A percentile compares a stretch with the other conserved stretches of the same genome.
Conservation (phyloP, 1,140 invertebrate species). For the Cotesia chilonis region DNA sequence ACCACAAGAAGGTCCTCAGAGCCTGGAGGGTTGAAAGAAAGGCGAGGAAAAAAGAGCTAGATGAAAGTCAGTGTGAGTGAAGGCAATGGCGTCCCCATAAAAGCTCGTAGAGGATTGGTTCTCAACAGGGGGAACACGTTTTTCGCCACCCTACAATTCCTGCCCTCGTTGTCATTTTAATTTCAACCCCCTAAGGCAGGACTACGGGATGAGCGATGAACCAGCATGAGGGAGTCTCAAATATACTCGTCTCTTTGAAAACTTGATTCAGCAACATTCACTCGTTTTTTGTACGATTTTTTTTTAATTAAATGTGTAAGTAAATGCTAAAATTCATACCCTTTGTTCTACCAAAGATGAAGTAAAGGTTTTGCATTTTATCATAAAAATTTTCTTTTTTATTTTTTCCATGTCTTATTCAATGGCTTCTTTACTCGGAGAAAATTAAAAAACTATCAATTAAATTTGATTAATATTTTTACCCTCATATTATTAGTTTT, state of each 20-base stretch:
- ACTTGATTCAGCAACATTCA: conserved; percentile 5
- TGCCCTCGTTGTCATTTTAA: conserved; percentile 66
- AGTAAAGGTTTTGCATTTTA: too few species aligned
- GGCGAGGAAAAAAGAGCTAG: conserved; percentile 24
- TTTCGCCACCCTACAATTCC: conserved; percentile 63
- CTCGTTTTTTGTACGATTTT: background rate
- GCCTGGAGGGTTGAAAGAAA: conserved; percentile 39
- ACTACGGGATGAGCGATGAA: conserved; percentile 37
- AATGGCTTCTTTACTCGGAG: too few species aligned
- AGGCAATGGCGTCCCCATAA: conserved; percentile 57
- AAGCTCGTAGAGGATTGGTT: conserved; percentile 59
- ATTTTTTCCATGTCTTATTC: too few species aligned
- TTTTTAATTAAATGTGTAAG: conserved; percentile 2
- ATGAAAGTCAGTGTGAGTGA: conserved; percentile 43
- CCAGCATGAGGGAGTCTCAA: conserved; percentile 36
- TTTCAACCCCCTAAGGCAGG: conserved; percentile 54
- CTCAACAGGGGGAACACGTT: conserved; percentile 55
- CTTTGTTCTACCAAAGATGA: too few species aligned
- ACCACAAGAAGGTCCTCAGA: conserved; percentile 36
- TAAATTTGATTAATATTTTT: too few species aligned
- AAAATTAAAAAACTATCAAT: too few species aligned
- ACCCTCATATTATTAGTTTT: too few species aligned
- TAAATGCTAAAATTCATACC: too few species aligned
- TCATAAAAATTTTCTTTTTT: too few species aligned
- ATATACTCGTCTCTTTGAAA: conserved; percentile 7